Base-by-base conservation (phyloP, 2,888 invertebrate species). In the Nemapogon koenigi region DNA sequence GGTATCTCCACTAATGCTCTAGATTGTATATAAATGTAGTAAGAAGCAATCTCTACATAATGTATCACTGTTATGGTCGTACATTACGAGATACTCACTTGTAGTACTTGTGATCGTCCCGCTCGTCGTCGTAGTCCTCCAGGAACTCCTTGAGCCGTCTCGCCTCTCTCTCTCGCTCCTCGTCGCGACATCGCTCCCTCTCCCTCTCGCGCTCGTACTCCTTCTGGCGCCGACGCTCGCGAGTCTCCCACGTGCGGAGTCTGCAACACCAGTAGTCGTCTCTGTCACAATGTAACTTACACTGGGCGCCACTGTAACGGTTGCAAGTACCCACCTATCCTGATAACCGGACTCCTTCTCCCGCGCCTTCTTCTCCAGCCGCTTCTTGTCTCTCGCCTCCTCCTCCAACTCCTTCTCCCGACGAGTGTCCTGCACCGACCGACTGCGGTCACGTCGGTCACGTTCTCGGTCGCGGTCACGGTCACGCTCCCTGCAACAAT, bases 121-220 rank as follows among this genome's bases (percentile, higher is more conserved):
- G 83, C 68, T 97, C 97, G 67, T 99, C 99, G 59, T 98, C 97
- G 60, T 99, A 99, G 68, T 99, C 98, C 75, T 99, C 99, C 2
- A 99, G 83, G 70, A 99, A 99, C 79, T 97, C 95, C 68, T 96
- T 95, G 38, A 99, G 83, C 29, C 94, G 83, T 71, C 94, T 92
- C 1, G 96, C 97, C 71, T 99, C 98, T 41, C 89, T 86, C 63
- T 91, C 89, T 41, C 93, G 82, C 62, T 96, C 95, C 55, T 91
- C 90, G 55, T 92, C 89, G 53, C 90, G 88, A 48, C 89, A 83
- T 32, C 71, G 52, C 54, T 64, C 64, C 15, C 90, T 79, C 61
- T 94, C 94, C 50, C 90, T 89, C 55, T 93, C 90, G 41, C 89
- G 86, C 63, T 94, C 89, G 64, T 94, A 89, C 54, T 98, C 97